Base-by-base conservation (phyloP, 2,888 invertebrate species). In the Metalampra italica region DNA sequence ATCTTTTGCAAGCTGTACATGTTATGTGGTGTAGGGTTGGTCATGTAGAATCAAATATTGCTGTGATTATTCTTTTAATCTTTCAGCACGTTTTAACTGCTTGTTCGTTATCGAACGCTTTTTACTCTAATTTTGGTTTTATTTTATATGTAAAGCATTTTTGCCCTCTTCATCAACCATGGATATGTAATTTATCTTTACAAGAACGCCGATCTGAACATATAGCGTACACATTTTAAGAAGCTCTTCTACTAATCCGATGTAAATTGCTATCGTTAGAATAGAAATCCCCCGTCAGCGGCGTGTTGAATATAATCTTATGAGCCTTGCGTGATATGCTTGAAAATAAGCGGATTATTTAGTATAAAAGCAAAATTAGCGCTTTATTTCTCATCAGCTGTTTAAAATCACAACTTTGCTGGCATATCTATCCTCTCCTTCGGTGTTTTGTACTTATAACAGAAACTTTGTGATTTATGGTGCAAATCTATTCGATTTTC, bases 301-400 rank as follows among this genome's bases (percentile, higher is more conserved):
- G 45, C 12, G 45, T 7, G 8, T 14, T 14, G 14, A 3, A 37
- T 22, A 29, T 64, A 63, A 63, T 63, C 58, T 53, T 40, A 50
- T 55, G 53, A 66, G 60, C 52, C 56, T 45, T 29, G 48, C 64
- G 62, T 63, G 58, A 66, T 57, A 50, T 62, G 57, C 54, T 59
- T 60, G 41, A 50, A 57, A 67, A 61, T 63, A 57, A 67, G 63
- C 46, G 57, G 66, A 69, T 70, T 69, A 72, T 59, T 44, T 34
- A 3, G 36, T 22, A 22, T 22, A 29, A n/a, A 44, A 29, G 29
- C 36, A n/a, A 42, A 42, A 42, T 29, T 36, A 36, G 36, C 36
- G n/a, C 36, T 11, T 36, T 8, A 11, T 22, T n/a, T 22, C 22
- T 22, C 22, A 22, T 22, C 22, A 22, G 5, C 22, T 22, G 3